Conservation (phyloP, 2,797 vertebrate species). For the Benthosema pterotum region DNA sequence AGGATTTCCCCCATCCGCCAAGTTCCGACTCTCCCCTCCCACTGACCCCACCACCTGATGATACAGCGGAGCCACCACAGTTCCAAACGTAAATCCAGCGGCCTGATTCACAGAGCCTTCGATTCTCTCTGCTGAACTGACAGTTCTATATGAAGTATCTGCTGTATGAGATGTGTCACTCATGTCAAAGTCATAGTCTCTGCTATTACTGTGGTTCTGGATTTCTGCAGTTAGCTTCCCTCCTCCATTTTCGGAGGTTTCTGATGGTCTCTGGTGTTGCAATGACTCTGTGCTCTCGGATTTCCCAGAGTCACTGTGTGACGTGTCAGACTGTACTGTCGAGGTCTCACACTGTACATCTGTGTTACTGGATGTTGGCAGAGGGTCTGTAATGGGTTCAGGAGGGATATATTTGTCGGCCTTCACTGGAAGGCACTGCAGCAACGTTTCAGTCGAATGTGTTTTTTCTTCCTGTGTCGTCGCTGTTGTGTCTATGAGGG, state of each 20-base stretch:
- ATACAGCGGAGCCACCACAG: conserved; percentile 72
- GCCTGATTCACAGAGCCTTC: conserved; percentile 21
- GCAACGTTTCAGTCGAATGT: conserved; percentile 8
- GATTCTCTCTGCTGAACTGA: conserved; percentile 4
- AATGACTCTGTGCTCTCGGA: conserved; percentile 21
- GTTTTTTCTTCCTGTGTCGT: conserved; percentile 24
- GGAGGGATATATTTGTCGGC: conserved; percentile 12
- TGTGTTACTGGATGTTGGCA: conserved; percentile 16
- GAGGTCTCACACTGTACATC: conserved; percentile 18
- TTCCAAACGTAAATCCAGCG: conserved; percentile 64
- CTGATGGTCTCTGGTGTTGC: too few species aligned
- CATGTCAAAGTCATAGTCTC: too few species aligned
- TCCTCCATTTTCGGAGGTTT: too few species aligned
- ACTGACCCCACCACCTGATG: conserved; percentile 63
- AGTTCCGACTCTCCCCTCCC: conserved; percentile 45
- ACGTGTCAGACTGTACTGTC: conserved; percentile 11
- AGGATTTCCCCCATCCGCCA: conserved; percentile 27
- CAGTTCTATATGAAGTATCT: conserved; percentile 9
- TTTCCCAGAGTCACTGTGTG: conserved; percentile 27
- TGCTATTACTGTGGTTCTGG: not conserved
- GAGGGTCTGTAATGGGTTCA: conserved; percentile 18
- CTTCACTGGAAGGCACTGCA: conserved; percentile 18
- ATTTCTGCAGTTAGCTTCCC: conserved; percentile 2
- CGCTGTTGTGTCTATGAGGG: conserved; percentile 29
- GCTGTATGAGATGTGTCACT: not conserved